phyloP scores from a whole-genome alignment of 2,888 invertebrate species.

The Andricus quercusramuli region DNA sequence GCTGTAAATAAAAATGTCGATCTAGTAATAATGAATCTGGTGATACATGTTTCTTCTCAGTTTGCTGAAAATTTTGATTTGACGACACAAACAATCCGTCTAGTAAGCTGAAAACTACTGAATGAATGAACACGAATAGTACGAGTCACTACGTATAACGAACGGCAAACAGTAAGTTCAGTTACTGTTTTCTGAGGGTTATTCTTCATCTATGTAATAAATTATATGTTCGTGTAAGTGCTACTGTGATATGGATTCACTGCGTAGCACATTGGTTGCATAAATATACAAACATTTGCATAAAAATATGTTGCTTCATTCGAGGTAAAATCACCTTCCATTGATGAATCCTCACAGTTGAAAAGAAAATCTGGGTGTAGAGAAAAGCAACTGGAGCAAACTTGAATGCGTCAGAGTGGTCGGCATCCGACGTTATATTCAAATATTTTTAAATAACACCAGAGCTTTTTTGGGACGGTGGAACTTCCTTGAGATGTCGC shows the following conservation, averaged over 20 bases:
- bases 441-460: constrained; percentile 4
- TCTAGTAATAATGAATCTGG: constrained; percentile 55
- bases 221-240: constrained; percentile 45
- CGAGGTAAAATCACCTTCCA: neutral
- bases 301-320: constrained; percentile 42
- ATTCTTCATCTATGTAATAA: constrained; percentile 30
- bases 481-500: constrained; percentile 58
- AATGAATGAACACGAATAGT: constrained; percentile 25
- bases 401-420: neutral
- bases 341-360: neutral
- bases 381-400: neutral
- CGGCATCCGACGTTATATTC: neutral
- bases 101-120: constrained; percentile 7
- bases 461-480: constrained; percentile 11
- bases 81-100: neutral
- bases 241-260: constrained; percentile 46
- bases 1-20: constrained; percentile 69
- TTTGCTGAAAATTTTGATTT: constrained; percentile 7
- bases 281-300: constrained; percentile 58
- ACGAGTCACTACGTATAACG: constrained; percentile 19
- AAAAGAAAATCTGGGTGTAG: neutral
- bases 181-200: constrained; percentile 11
- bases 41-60: constrained; percentile 31
- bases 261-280: constrained; percentile 56
- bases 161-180: constrained; percentile 1